Percentiles rank a stretch among this genome's conserved stretches.
Conservation (phyloP, 2,113 vertebrate genomes). For the Entomyzon cyanotis region DNA sequence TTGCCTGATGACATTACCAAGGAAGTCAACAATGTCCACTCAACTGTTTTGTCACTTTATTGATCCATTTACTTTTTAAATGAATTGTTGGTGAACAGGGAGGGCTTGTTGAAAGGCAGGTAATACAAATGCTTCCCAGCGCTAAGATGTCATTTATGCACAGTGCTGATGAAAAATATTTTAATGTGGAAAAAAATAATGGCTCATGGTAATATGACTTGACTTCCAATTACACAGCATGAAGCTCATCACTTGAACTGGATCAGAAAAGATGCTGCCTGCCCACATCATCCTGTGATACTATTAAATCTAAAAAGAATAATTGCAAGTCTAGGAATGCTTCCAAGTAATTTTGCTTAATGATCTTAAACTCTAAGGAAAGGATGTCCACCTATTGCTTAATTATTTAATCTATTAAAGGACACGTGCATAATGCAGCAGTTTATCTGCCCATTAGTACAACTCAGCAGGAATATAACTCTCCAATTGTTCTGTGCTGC, state of each 20-base stretch:
- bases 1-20: not conserved
- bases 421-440: not conserved
- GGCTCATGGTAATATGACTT: not conserved
- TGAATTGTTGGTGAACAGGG: not conserved
- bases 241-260: not conserved
- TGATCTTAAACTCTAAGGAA: conserved; percentile 53
- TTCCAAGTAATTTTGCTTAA: conserved; percentile 34
- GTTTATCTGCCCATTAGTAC: not conserved
- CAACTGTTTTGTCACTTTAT: not conserved
- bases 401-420: conserved; percentile 37
- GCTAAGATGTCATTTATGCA: not conserved
- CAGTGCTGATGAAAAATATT: not conserved
- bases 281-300: not conserved
- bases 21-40: not conserved
- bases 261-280: conserved; percentile 4
- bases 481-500: not conserved
- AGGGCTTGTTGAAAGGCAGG: not conserved
- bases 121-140: not conserved
- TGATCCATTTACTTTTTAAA: not conserved
- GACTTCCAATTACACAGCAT: conserved; percentile 11
- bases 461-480: not conserved
- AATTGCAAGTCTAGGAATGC: not conserved
- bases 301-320: conserved; percentile 27
- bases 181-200: not conserved
- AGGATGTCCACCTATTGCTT: conserved; percentile 32